Base-by-base conservation (phyloP, 2,797 vertebrate genomes). In the Buceros bicornis region DNA sequence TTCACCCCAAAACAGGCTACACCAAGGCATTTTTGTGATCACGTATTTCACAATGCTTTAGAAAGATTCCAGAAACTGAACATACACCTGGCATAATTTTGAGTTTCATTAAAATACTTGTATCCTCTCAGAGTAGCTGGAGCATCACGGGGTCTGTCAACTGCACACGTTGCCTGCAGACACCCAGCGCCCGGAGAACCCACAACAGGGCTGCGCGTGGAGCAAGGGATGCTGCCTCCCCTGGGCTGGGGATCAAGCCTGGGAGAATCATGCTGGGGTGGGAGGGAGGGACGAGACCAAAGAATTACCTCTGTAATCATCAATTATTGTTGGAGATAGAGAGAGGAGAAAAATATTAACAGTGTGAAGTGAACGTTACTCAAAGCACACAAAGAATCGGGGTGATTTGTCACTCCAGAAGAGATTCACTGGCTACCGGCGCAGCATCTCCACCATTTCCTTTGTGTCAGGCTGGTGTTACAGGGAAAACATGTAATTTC, bases 1-100 rank as follows among this genome's bases (percentile, higher is more conserved):
- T 14, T 6, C 0, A 40, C 1, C 24, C 64, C 50, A 53, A 57
- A 17, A 21, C 2, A 35, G 6, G 54, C 47, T 29, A 2, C 0
- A 35, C 3, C 4, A 35, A 42, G 51, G 40, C 25, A 17, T 3
- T 80, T 21, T 62, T 3, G 2, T 2, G 7, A 24, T 6, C 21
- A 13, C 0, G 3, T 21, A 26, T 18, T 47, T 54, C 15, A 12
- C 4, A 35, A 15, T 73, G 31, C 26, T 29, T 53, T 1, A 65
- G 20, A 43, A 10, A 64, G 24, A 47, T 13, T 54, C 5, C 19
- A 61, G 6, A 26, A 71, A 33, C 6, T 29, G 5, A 48, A 4
- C 0, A 0, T 6, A 45, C 2, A 16, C 5, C 33, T 51, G n/a
- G 13, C 5, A 24, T 3, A 33, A 43, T 33, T 70, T 61, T 8